Base-by-base conservation (phyloP, 2,888 invertebrate species). In the Synanthedon myopaeformis region DNA sequence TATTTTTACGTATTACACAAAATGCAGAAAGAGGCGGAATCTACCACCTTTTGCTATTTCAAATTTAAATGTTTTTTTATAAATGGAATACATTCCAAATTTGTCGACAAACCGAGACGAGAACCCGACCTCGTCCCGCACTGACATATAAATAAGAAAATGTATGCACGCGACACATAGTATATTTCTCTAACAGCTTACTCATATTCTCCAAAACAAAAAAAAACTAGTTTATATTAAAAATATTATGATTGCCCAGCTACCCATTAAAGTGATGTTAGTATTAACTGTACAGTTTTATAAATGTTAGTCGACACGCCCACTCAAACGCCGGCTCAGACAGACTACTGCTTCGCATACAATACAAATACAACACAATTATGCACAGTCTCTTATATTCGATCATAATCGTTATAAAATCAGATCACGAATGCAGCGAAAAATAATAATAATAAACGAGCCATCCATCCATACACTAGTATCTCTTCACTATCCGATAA, bases 231-330 rank as follows among this genome's bases (percentile, higher is more conserved):
- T 71, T 70, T 74, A 74, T 79, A 82, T 75, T 81, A 80, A 82
- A 81, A 80, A 79, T 79, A 83, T 76, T 82, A 81, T 71, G 83
- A 82, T 85, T 84, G 84, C 83, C 85, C 85, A 84, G 82, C 85
- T 85, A 85, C 85, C 85, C 82, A 82, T 78, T 49, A 79, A 74
- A 81, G 81, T 81, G 83, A 81, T 82, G 79, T 85, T 83, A 83
- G 83, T 85, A 79, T 76, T 82, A 35, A 84, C 83, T 84, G 85
- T 83, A 84, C 83, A 83, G 67, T 76, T 75, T 35, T 72, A 77
- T 67, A 51, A 23, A 74, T 61, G 74, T 81, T 74, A 79, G 72
- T 68, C 35, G 64, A 73, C 68, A 75, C 74, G 79, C 76, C 72
- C 70, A 70, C 83, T 82, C 82, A 35, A 23, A 73, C 68, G 70